Evolutionary conservation across 2,113 vertebrate genomes (phyloP).

Genomic region (Speoplatyrhinus poulsoni): DNA sequence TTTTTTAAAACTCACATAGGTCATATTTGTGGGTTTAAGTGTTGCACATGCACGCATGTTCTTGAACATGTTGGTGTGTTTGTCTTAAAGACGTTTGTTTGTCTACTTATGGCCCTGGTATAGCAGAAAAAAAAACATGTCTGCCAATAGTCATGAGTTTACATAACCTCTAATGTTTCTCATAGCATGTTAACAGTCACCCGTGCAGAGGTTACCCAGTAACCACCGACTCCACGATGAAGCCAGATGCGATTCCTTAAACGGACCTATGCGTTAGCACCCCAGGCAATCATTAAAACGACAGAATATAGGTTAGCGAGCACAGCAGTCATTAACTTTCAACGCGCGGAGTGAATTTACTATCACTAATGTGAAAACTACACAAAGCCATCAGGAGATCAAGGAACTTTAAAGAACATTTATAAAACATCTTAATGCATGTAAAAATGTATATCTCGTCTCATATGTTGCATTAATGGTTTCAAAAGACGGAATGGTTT

Average conservation of each 20-base stretch:
- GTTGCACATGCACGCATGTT: background rate
- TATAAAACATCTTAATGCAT: too few species aligned
- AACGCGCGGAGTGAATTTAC: slow-evolving; percentile 13
- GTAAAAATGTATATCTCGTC: too few species aligned
- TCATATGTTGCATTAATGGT: background rate
- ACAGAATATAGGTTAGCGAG: slow-evolving; percentile 26
- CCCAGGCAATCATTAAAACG: slow-evolving; percentile 32
- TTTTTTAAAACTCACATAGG: slow-evolving; percentile 10
- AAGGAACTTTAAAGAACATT: background rate
- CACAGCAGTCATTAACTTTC: slow-evolving; percentile 30
- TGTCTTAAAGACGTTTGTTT: slow-evolving; percentile 17
- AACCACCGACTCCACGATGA: slow-evolving; percentile 6
- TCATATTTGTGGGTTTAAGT: background rate
- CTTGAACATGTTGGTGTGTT: background rate
- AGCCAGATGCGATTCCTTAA: slow-evolving; percentile 21
- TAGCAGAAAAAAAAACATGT: slow-evolving; percentile 54
- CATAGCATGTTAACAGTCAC: slow-evolving; percentile 63
- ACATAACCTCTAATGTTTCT: slow-evolving; percentile 52
- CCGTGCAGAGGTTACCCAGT: slow-evolving; percentile 40
- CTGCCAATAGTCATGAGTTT: slow-evolving; percentile 13
- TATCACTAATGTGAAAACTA: slow-evolving; percentile 3
- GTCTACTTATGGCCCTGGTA: slow-evolving; percentile 37
- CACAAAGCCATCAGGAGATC: background rate
- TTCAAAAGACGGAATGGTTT: background rate
- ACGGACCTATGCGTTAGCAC: slow-evolving; percentile 34